Conservation (phyloP, 1,140 invertebrate species). For the Pygmarrhopalites habei region DNA sequence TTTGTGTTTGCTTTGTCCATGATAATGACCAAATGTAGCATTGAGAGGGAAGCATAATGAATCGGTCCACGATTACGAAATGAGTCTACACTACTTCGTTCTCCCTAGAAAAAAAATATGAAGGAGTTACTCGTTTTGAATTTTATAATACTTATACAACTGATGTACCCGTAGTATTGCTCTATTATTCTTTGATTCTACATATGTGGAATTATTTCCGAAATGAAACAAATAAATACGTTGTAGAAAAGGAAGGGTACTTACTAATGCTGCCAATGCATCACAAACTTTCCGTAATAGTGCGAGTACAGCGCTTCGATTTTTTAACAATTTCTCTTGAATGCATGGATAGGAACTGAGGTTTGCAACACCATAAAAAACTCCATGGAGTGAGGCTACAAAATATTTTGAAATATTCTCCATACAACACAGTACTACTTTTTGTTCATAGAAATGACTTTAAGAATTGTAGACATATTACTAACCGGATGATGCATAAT, state of each 20-base stretch:
- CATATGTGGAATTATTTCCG: background rate
- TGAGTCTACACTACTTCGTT: constrained; percentile 6
- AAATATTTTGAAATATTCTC: background rate
- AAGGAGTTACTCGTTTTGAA: too few species aligned
- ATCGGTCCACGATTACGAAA: constrained; percentile 15
- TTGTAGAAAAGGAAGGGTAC: too few species aligned
- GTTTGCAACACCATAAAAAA: background rate
- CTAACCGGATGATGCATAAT: constrained; percentile 11
- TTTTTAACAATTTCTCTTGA: constrained; percentile 10
- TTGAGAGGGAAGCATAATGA: constrained; percentile 12
- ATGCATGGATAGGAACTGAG: background rate
- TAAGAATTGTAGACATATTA: background rate
- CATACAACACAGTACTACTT: background rate
- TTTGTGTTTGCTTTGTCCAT: background rate
- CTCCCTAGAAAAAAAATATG: too few species aligned
- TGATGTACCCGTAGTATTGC: background rate
- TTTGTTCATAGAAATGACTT: background rate
- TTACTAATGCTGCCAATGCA: background rate
- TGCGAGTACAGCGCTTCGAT: background rate
- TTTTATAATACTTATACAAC: background rate
- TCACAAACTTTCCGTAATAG: background rate
- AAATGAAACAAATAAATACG: background rate
- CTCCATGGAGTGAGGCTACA: constrained; percentile 9
- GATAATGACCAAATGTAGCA: constrained; percentile 16
- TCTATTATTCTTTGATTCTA: background rate